Evolutionary conservation across 2,888 invertebrate species (phyloP).

Genomic region (Invenusta paracnida): DNA sequence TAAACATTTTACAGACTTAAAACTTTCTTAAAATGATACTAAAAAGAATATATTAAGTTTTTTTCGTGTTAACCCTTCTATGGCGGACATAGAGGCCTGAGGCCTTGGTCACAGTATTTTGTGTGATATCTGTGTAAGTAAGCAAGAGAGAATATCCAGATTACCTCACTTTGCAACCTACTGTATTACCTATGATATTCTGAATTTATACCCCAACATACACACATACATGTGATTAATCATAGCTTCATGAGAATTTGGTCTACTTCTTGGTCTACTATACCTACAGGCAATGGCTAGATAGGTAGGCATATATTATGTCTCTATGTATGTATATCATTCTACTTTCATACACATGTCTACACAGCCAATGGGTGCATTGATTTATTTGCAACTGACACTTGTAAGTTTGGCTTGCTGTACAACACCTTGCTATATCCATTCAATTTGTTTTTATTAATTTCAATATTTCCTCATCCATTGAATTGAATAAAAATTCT

Average conservation of each 20-base stretch:
- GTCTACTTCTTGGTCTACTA: too few species aligned
- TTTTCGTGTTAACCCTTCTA: background rate
- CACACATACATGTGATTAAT: background rate
- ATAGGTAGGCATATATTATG: background rate
- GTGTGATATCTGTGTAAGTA: background rate
- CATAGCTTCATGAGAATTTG: background rate
- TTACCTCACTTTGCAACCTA: background rate
- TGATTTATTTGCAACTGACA: background rate
- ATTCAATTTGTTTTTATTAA: background rate
- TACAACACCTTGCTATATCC: background rate
- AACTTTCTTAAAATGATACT: too few species aligned
- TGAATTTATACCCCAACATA: background rate
- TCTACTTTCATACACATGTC: too few species aligned
- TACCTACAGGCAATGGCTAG: background rate
- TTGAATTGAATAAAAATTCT: background rate
- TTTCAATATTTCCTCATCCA: background rate
- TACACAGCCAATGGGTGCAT: too few species aligned
- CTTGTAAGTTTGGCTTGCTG: background rate
- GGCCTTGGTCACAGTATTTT: background rate
- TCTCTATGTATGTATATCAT: too few species aligned
- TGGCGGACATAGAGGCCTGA: background rate
- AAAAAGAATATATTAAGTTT: too few species aligned
- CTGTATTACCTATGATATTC: background rate
- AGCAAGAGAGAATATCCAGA: background rate
- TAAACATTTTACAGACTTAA: too few species aligned